Percentiles rank a stretch among this genome's conserved stretches.
Evolutionary conservation across 2,113 vertebrate species (phyloP).

Genomic region (Mirounga angustirostris): DNA sequence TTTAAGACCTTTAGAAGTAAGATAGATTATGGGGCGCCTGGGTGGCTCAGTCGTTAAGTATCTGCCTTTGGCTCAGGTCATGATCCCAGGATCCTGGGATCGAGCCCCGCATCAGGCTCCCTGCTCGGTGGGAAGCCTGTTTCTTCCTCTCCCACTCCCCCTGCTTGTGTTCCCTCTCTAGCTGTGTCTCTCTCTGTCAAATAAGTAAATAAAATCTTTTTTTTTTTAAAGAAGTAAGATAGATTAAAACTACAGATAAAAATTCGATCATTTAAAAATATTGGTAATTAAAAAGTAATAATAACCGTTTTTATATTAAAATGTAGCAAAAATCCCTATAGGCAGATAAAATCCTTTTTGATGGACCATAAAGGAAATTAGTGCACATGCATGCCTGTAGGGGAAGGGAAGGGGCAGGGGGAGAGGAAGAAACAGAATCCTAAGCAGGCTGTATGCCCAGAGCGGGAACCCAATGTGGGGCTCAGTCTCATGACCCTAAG

Average conservation of each 20-base stretch:
- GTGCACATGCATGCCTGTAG: neutral
- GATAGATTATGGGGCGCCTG: neutral
- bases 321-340: neutral
- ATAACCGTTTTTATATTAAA: neutral
- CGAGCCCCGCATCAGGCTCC: too few species aligned
- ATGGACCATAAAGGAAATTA: neutral
- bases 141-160: too few species aligned
- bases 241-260: slow-evolving; percentile 1
- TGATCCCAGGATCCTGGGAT: too few species aligned
- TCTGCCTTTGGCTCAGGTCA: too few species aligned
- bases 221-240: neutral
- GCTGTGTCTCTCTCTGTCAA: too few species aligned
- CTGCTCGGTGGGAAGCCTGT: too few species aligned
- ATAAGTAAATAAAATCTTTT: too few species aligned
- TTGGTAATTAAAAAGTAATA: neutral
- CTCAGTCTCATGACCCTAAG: neutral
- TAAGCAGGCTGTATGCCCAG: neutral
- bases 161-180: too few species aligned
- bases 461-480: neutral
- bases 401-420: neutral
- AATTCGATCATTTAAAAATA: neutral
- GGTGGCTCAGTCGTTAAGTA: too few species aligned
- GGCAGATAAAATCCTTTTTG: neutral
- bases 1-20: slow-evolving; percentile 26
- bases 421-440: neutral